phyloP scores from a whole-genome alignment of 2,797 vertebrate genomes.

The Tragopan temminckii region DNA sequence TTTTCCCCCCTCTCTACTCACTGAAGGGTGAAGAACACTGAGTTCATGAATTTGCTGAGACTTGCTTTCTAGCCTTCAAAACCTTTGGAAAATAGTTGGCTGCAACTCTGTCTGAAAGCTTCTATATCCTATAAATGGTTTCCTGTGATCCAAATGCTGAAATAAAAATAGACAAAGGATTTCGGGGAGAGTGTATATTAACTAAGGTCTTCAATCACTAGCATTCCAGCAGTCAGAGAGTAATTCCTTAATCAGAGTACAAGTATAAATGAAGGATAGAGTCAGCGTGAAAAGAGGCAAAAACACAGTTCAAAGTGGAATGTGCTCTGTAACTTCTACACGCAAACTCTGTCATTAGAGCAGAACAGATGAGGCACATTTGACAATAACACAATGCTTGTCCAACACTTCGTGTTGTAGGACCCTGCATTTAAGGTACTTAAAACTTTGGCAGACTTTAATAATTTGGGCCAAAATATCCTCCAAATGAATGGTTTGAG shows the following conservation, averaged over 20 bases:
- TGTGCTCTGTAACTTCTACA: neutral
- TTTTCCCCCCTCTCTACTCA: neutral
- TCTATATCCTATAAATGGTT: neutral
- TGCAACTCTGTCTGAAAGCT: constrained; percentile 6
- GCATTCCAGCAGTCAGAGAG: neutral
- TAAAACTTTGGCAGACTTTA: neutral
- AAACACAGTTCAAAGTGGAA: neutral
- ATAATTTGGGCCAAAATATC: neutral
- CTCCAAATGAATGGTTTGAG: neutral
- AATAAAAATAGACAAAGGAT: constrained; percentile 12
- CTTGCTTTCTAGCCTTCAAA: constrained; percentile 19
- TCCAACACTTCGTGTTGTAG: neutral
- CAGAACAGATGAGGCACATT: neutral
- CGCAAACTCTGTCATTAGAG: neutral
- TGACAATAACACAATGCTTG: neutral
- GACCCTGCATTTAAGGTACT: neutral
- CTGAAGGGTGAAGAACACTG: neutral
- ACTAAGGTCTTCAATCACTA: neutral
- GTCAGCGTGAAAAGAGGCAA: neutral
- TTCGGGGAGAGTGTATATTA: neutral
- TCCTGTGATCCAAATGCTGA: constrained; percentile 7
- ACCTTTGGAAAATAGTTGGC: neutral
- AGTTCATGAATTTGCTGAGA: neutral
- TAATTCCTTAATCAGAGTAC: neutral
- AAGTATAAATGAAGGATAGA: neutral